Conservation (phyloP, 2,113 vertebrate species). For the human (Homo sapiens) region DNA sequence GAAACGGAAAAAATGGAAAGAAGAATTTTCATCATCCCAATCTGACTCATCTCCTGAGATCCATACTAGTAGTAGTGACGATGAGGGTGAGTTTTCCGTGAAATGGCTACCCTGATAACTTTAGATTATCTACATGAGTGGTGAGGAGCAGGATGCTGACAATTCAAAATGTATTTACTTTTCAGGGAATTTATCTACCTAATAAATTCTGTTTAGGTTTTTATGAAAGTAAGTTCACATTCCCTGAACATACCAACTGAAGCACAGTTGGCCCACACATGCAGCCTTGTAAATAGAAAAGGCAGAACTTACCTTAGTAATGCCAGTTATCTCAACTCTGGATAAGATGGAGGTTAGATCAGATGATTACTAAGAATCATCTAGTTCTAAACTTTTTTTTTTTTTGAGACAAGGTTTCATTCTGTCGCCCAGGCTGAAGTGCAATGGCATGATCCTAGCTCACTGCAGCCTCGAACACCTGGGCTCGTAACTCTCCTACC, state of each 20-base stretch:
- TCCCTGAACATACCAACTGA: background rate
- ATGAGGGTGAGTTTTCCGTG: slow-evolving; percentile 87
- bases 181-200: background rate
- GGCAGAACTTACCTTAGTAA: background rate
- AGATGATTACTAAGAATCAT: background rate
- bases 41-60: slow-evolving; percentile 93
- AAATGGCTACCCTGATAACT: background rate
- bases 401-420: too few relatives aligned
- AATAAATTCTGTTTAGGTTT: background rate
- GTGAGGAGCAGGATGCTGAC: background rate
- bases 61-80: slow-evolving; percentile 84
- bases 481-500: too few relatives aligned
- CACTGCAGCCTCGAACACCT: too few relatives aligned
- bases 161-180: background rate
- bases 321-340: background rate
- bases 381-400: background rate
- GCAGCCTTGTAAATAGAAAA: background rate
- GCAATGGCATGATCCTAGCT: too few relatives aligned
- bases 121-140: background rate
- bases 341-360: background rate
- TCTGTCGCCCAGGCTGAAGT: too few relatives aligned
- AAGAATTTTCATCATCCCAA: slow-evolving; percentile 91
- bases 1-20: slow-evolving; percentile 98
- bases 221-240: background rate
- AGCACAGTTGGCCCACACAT: background rate